Evolutionary conservation across 2,113 vertebrate genomes (phyloP).

Genomic region (Atractosteus spatula): DNA sequence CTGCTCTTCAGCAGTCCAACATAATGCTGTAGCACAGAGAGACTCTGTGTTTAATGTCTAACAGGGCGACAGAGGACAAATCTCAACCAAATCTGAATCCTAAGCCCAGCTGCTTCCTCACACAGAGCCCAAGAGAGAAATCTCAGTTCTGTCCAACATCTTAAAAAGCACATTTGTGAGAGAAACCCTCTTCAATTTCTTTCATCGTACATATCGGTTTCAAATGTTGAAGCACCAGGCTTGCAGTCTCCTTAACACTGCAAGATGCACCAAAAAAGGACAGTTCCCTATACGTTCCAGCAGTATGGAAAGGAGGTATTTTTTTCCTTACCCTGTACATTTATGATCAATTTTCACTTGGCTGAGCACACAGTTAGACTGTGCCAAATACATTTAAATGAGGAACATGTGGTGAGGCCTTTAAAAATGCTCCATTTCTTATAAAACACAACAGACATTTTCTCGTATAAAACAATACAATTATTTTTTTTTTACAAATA

Average conservation of each 20-base stretch:
- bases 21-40: background rate
- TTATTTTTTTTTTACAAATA: background rate
- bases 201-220: no score
- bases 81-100: no score
- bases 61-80: no score
- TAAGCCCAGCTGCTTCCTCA: no score
- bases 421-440: background rate
- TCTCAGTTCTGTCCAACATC: no score
- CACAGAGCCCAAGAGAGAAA: no score
- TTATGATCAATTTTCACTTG: background rate
- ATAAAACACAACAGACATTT: background rate
- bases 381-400: background rate
- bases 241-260: background rate
- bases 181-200: no score
- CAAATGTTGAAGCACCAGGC: background rate
- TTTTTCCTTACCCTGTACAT: slow-evolving; percentile 1
- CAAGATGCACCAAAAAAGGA: no score
- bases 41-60: no score
- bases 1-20: slow-evolving; percentile 22
- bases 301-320: background rate
- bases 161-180: no score
- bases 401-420: background rate
- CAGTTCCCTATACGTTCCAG: no score
- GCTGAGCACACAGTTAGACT: background rate
- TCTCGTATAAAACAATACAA: background rate